Conservation (phyloP, 2,888 invertebrate species). For the Tetragonisca angustula region DNA sequence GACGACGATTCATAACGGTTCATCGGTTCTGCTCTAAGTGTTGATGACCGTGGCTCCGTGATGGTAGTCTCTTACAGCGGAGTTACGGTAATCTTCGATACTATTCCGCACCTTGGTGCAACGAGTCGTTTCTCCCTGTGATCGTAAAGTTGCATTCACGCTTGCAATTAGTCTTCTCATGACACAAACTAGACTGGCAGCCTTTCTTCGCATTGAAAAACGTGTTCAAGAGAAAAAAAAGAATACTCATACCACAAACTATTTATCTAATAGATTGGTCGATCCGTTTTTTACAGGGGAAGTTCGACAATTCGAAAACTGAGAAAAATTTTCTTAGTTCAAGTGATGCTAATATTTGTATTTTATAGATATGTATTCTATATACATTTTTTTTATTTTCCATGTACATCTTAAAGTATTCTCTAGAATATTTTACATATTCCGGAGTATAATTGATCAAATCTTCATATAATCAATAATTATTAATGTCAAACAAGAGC, state of each 20-base stretch:
- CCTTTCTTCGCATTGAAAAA: background rate
- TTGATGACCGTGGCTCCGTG: slow-evolving; percentile 51
- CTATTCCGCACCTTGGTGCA: slow-evolving; percentile 57
- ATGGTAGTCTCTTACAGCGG: slow-evolving; percentile 47
- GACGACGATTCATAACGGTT: slow-evolving; percentile 56
- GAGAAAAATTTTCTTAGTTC: background rate
- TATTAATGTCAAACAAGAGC: too few species aligned
- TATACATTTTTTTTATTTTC: too few species aligned
- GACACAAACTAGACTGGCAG: background rate
- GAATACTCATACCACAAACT: background rate
- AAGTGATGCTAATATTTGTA: too few species aligned
- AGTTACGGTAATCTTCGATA: slow-evolving; percentile 63
- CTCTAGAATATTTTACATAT: too few species aligned
- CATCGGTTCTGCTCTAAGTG: slow-evolving; percentile 33
- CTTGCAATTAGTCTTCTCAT: background rate
- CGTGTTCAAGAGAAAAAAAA: background rate
- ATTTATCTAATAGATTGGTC: background rate
- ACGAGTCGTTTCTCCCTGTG: slow-evolving; percentile 38
- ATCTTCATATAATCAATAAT: too few species aligned
- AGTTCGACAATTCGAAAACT: background rate
- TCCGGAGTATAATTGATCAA: too few species aligned
- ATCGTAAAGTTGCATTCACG: slow-evolving; percentile 25
- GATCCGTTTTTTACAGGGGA: background rate
- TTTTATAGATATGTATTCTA: too few species aligned
- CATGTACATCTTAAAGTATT: too few species aligned